These are phyloP conservation scores for Oncorhynchus tshawytscha DNA, from an alignment of 2,113 vertebrate species.

Conservation along the genomic window DNA sequence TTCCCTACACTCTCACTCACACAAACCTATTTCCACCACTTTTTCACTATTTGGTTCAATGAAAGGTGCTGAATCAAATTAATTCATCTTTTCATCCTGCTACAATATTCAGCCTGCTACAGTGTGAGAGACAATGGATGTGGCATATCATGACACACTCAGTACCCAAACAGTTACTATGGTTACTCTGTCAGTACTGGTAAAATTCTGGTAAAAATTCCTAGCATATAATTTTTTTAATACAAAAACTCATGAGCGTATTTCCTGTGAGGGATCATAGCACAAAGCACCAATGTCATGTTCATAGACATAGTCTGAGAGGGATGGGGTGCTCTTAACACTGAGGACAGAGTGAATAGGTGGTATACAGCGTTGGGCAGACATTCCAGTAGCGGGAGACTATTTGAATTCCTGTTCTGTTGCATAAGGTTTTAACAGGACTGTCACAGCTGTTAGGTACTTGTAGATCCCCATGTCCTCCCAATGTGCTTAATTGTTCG, in stretches of 20 bases:
- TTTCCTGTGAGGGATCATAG: slow-evolving; percentile 4
- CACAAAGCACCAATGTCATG: slow-evolving; percentile 38
- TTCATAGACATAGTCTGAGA: neutral
- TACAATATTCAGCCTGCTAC: slow-evolving; percentile 15
- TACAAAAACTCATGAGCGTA: slow-evolving; percentile 9
- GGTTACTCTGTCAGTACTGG: slow-evolving; percentile 45
- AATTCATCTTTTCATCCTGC: too few relatives aligned
- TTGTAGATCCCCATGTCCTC: neutral
- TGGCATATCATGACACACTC: neutral
- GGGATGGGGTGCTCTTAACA: neutral
- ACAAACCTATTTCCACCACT: neutral
- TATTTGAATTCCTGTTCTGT: neutral
- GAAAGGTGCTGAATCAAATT: slow-evolving; percentile 17
- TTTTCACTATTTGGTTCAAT: slow-evolving; percentile 23
- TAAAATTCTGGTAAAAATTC: slow-evolving; percentile 30
- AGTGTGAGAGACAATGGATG: slow-evolving; percentile 40
- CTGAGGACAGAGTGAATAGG: too few relatives aligned
- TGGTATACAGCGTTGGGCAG: neutral
- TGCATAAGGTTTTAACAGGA: neutral
- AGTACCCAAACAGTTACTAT: slow-evolving; percentile 35
- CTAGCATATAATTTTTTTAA: slow-evolving; percentile 24
- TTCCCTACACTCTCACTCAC: too few relatives aligned
- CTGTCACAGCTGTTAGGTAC: neutral
- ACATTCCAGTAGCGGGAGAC: neutral
- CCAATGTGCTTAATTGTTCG: neutral